Percentiles rank a stretch among this genome's conserved stretches.
Conservation (phyloP, 2,888 invertebrate species). For the Beris chalybata region DNA sequence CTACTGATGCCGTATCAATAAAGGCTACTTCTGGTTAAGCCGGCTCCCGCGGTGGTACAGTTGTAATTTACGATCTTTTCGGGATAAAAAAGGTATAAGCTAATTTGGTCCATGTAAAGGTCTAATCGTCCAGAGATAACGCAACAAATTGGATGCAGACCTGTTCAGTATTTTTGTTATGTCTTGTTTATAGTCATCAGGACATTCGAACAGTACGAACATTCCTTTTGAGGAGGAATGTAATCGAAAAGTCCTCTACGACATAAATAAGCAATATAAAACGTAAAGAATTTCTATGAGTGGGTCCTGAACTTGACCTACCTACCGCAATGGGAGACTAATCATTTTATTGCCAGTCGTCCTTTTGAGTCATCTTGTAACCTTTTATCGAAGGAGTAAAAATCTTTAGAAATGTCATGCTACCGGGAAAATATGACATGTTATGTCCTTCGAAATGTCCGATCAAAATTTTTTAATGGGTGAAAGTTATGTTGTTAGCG, state of each 20-base stretch:
- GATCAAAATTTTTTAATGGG: constrained; percentile 17
- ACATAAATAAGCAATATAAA: neutral
- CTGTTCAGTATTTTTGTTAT: constrained; percentile 14
- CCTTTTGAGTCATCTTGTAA: constrained; percentile 21
- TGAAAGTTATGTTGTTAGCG: constrained; percentile 24
- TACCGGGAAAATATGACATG: constrained; percentile 21
- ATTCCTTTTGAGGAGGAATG: constrained; percentile 1
- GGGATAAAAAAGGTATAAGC: constrained; percentile 22
- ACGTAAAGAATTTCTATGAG: constrained; percentile 8
- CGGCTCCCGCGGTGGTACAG: constrained; percentile 34
- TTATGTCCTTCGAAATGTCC: constrained; percentile 10
- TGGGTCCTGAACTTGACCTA: constrained; percentile 8
- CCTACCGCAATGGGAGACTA: constrained; percentile 36
- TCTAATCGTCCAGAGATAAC: constrained; percentile 23
- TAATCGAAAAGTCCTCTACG: neutral
- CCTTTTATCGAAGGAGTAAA: constrained; percentile 6
- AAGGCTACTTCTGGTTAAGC: constrained; percentile 26
- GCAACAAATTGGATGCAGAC: constrained; percentile 34
- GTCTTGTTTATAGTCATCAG: constrained; percentile 36
- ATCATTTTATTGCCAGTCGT: constrained; percentile 29
- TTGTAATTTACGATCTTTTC: constrained; percentile 31
- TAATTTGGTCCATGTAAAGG: constrained; percentile 35
- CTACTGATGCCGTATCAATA: constrained; percentile 26
- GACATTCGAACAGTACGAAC: constrained; percentile 30
- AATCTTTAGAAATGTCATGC: constrained; percentile 23